Evolutionary conservation across 2,797 vertebrate genomes (phyloP).

Genomic region (Argyrosomus regius): DNA sequence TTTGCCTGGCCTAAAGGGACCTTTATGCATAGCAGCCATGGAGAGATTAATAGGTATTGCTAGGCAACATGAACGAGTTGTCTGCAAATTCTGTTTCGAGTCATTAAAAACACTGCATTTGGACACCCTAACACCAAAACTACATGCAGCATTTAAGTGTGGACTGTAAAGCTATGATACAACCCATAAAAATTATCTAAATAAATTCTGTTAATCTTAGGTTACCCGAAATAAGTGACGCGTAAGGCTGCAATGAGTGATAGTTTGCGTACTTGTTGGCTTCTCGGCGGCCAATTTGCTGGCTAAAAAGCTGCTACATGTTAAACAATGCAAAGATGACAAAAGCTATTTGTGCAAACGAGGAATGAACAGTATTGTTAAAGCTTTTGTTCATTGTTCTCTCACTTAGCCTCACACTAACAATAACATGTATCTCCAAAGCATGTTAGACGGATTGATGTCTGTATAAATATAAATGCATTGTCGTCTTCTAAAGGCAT

Average conservation of each 20-base stretch:
- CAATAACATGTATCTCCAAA: conserved; percentile 38
- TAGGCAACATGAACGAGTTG: conserved; percentile 70
- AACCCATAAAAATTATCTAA: conserved; percentile 24
- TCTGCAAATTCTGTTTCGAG: conserved; percentile 72
- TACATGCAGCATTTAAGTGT: conserved; percentile 27
- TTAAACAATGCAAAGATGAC: conserved; percentile 40
- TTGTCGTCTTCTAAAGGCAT: conserved; percentile 59
- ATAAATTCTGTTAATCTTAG: conserved; percentile 22
- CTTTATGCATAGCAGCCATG: conserved; percentile 68
- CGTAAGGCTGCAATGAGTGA: conserved; percentile 1
- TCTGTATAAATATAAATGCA: conserved; percentile 68
- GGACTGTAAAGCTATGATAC: conserved; percentile 30
- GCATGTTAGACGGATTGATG: conserved; percentile 47
- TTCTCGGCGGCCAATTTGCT: conserved; percentile 29
- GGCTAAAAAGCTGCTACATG: conserved; percentile 25
- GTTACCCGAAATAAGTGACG: conserved; percentile 30
- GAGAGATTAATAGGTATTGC: conserved; percentile 78
- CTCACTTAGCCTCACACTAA: conserved; percentile 33
- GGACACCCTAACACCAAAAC: conserved; percentile 32
- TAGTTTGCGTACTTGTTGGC: conserved; percentile 7
- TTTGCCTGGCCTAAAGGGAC: conserved; percentile 70
- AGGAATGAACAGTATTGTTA: conserved; percentile 30
- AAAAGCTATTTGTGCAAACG: conserved; percentile 31
- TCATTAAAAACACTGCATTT: conserved; percentile 71
- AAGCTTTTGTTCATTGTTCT: conserved; percentile 55